Evolutionary conservation across 2,888 invertebrate species (phyloP), one percentile per base, ranked within the genome.

Genomic region (Crepidodera aurea): DNA sequence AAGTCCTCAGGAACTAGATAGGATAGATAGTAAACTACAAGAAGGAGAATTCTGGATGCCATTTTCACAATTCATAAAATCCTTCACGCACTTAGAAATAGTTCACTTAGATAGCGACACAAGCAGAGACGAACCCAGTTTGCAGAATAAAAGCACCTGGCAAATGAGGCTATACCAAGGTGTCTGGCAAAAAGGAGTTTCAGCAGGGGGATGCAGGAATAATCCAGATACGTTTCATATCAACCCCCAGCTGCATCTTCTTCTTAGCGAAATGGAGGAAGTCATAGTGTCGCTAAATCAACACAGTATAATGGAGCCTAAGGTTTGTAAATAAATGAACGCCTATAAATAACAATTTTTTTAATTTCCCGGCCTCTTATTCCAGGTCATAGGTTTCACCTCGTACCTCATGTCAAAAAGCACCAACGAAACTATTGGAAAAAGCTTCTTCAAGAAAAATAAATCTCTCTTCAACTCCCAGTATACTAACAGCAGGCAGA

Each of bases 151-250:
- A 67, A 89, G 88, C 69, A 90, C 91, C 42, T 96, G 95, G 95
- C 91, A 92, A 77, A 91, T 94, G 87, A 87, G 90, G 73, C 86
- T 93, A 77, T 92, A 91, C 77, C 93, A 94, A 76, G 93, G 94
- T 0, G 88, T 88, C 22, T 95, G 95, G 94, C 71, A 73, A 40
- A 71, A 69, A 57, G 95, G 95, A 0, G 94, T 94, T 1, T 89
- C 93, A 0, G 94, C 94, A 0, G 95, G 95, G 1, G 57, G 95
- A 29, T 95, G 95, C 79, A 84, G 94, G 70, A 95, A 95, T 81
- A 91, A 94, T 79, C 89, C 88, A 86, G 93, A 94, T 77, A 94
- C 94, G 37, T 95, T 96, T 79, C 94, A 95, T 79, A 93, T 94
- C 77, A 96, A 96, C 81, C 96, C 96, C 0, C 95, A 96, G 83